phyloP scores from a whole-genome alignment of 2,113 vertebrate species.

The Tychaedon coryphoeus region DNA sequence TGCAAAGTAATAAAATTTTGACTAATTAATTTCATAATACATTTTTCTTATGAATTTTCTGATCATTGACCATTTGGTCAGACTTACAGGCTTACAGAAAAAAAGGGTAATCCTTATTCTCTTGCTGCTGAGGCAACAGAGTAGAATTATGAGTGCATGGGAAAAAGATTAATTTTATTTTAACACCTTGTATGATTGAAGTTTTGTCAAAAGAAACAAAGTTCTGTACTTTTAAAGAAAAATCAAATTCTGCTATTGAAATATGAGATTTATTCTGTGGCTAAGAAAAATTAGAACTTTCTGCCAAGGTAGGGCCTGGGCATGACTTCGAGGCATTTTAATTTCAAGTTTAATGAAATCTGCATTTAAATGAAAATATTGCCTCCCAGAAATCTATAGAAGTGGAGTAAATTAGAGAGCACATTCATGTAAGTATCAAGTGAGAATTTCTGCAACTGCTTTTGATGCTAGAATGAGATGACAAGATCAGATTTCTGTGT shows the following conservation, averaged over 20 bases:
- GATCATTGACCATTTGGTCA: neutral
- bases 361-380: neutral
- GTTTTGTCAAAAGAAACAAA: neutral
- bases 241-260: neutral
- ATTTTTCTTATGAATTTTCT: neutral
- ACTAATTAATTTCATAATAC: neutral
- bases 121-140: neutral
- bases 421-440: neutral
- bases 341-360: neutral
- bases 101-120: neutral
- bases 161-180: neutral
- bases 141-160: neutral
- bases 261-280: neutral
- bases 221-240: neutral
- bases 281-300: neutral
- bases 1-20: neutral
- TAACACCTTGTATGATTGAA: neutral
- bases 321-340: neutral
- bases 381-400: neutral
- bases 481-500: neutral
- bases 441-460: neutral
- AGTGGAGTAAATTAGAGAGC: neutral
- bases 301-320: neutral
- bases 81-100: neutral
- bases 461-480: neutral